Base-by-base conservation (phyloP, 2,113 vertebrate genomes). In the Anhinga rufa region DNA sequence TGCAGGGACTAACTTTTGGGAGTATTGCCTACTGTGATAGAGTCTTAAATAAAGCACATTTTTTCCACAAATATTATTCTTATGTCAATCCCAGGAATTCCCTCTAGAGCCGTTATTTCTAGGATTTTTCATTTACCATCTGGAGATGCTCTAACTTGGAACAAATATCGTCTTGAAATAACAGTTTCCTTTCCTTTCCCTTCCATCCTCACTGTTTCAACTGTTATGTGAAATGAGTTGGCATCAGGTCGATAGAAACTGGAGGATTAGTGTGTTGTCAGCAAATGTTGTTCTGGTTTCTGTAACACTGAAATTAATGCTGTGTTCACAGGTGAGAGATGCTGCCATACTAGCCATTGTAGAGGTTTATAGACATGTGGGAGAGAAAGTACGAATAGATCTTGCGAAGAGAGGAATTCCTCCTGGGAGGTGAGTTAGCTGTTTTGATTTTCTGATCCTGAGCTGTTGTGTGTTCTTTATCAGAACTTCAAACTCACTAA, bases 311-410 rank as follows among this genome's bases (percentile, higher is more conserved):
- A 65, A 81, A 90, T 83, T 22, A 76, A 90, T 38, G 75, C 82
- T 95, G 79, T 16, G 16, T 94, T 97, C 81, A 48, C 97, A 99
- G 99, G 99, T 99, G 96, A 98, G 99, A 94, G 99, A 99, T 96
- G 98, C 99, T 82, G 98, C 99, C 81, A 96, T 98, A 89, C 95
- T 98, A 62, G 95, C 99, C 13, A 79, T 99, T 81, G 99, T 99
- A 97, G 99, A 99, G 89, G 98, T 99, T 94, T 99, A 99, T 93
- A 98, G 98, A 88, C 98, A 99, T 81, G 98, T 99, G 44, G 99
- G 99, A 86, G 99, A 99, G 83, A 98, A 97, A 97, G 98, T 99
- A 71, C 97, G 98, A 93, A 76, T 95, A 81, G 99, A 99, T 93
- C 98, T 99, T 89, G 97, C 46, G 12, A 99, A 99, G 92, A 98